Evolutionary conservation across 2,113 vertebrate species (phyloP), one percentile per base, ranked within the genome.

Genomic region (Panthera tigris): DNA sequence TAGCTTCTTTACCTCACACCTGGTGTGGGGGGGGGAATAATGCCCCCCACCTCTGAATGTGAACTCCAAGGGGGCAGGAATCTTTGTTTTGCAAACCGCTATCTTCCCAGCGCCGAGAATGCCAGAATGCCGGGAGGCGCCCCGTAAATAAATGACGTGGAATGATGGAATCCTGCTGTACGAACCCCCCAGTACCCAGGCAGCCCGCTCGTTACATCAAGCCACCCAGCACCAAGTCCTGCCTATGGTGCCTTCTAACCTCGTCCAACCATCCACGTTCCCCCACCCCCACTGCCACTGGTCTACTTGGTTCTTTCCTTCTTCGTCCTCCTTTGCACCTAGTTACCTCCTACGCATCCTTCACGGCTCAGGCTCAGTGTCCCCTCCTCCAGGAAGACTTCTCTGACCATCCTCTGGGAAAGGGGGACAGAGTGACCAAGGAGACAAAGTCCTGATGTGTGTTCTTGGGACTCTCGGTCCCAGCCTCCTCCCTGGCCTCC

Each of bases 361-460:
- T 92, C 33, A 82, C 63, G 15, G 23, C 12, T 31, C 66, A 85
- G 8, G 41, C 21, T 29, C 41, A 41, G 36, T 10, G 48, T 11
- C 36, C 7, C 61, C 66, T 86, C 79, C 84, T 93, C 76, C 29
- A 29, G 45, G 74, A 98, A 78, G 95, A 50, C 84, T n/a, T 96
- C 76, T 65, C 21, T 45, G 45, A 66, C 29, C 19, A 45, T 33
- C 7, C 15, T 73, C 86, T 55, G 4, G 61, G 50, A 36, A 91
- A 83, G 50, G 23, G 19, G 31, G 76, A 29, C 33, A 31, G 48
- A 61, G 16, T 16, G 11, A 48, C 78, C 8, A 19, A n/a, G 39
- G 55, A 89, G 18, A 84, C 14, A 39, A 66, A 39, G 31, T 3
- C 31, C 7, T 10, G 78, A 4, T 41, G 36, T 50, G 63, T 8